These are phyloP conservation scores for Triplophysa tibetana DNA, from an alignment of 2,113 vertebrate species.

Conservation along the genomic window DNA sequence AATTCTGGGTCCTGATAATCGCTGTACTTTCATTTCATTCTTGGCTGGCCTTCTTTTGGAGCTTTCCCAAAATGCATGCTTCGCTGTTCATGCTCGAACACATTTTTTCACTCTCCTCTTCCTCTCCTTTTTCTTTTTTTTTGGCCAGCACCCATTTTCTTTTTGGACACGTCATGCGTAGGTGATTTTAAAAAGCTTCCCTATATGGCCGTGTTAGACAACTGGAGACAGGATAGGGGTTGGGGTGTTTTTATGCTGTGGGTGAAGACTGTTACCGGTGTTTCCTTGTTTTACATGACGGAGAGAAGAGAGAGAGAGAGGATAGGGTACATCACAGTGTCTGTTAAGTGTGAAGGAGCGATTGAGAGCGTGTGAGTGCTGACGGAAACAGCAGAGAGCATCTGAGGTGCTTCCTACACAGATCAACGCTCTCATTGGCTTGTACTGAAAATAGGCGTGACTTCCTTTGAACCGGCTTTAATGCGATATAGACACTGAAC, in stretches of 20 bases:
- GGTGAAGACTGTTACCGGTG: neutral
- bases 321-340: neutral
- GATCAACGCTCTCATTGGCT: conserved; percentile 25
- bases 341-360: neutral
- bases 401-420: neutral
- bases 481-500: conserved; percentile 4
- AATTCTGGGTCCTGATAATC: conserved; percentile 57
- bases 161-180: neutral
- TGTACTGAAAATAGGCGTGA: neutral
- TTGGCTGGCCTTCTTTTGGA: conserved; percentile 52
- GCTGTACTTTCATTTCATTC: conserved; percentile 56
- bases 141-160: neutral
- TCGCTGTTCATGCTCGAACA: conserved; percentile 9
- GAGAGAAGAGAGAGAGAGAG: neutral
- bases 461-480: conserved; percentile 28
- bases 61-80: conserved; percentile 44
- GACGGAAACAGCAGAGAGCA: conserved; percentile 12
- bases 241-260: neutral
- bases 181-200: neutral
- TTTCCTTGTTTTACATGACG: neutral
- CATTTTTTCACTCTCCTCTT: neutral
- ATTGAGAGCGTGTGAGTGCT: neutral
- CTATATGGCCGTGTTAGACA: neutral
- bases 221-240: neutral
- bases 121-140: neutral